Conservation (phyloP, 2,888 invertebrate genomes). For the Cinara cedri region DNA sequence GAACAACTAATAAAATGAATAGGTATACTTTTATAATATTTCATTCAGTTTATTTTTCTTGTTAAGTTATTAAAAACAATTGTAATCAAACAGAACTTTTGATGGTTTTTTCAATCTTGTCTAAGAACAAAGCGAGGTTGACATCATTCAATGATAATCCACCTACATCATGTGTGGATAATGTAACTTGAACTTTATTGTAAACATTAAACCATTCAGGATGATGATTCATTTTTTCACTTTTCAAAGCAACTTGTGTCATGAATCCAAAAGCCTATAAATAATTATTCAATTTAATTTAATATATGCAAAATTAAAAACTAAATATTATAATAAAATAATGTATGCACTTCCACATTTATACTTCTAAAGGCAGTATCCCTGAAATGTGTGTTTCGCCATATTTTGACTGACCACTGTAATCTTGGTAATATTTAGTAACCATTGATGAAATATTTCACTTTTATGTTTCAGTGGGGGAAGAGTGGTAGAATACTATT, state of each 20-base stretch:
- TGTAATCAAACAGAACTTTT: constrained; percentile 11
- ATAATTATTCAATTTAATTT: constrained; percentile 38
- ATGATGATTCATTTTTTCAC: constrained; percentile 98
- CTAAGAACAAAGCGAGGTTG: constrained; percentile 86
- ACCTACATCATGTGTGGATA: constrained; percentile 91
- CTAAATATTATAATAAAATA: background rate
- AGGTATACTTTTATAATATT: too few relatives aligned
- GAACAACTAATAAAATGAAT: too few relatives aligned
- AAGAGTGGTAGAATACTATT: too few relatives aligned
- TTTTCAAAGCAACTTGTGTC: constrained; percentile 86
- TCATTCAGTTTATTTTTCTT: too few relatives aligned
- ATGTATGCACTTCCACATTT: background rate
- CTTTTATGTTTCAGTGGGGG: too few relatives aligned
- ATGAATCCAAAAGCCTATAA: constrained; percentile 93
- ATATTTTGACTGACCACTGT: too few relatives aligned
- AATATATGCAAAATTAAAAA: background rate
- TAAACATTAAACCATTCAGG: constrained; percentile 99
- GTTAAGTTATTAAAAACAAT: too few relatives aligned
- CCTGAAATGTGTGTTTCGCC: too few relatives aligned
- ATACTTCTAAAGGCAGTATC: too few relatives aligned
- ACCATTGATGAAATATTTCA: too few relatives aligned
- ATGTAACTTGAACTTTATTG: constrained; percentile 92
- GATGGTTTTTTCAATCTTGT: constrained; percentile 68
- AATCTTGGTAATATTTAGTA: too few relatives aligned
- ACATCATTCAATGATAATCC: constrained; percentile 87